Conservation (phyloP, 2,797 vertebrate genomes). For the Thamnophis elegans region DNA sequence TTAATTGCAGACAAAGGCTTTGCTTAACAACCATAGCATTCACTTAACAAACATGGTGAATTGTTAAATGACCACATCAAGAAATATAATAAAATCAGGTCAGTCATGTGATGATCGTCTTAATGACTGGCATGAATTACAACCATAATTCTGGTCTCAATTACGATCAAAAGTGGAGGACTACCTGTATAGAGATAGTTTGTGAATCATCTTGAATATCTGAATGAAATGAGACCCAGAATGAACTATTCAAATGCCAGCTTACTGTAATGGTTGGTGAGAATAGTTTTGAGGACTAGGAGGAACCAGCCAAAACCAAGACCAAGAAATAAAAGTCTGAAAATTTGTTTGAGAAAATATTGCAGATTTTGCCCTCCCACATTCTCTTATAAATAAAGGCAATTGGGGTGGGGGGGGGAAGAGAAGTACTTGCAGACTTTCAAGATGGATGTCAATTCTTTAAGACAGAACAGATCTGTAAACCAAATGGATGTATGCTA, state of each 20-base stretch:
- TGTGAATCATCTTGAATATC: background rate
- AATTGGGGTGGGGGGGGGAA: background rate
- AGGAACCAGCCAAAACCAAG: background rate
- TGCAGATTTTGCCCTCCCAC: background rate
- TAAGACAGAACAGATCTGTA: background rate
- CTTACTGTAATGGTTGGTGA: background rate
- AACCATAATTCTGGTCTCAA: background rate
- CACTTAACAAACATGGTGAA: background rate
- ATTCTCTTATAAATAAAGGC: background rate
- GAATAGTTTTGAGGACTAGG: background rate
- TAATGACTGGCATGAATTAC: background rate
- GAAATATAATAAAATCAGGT: background rate
- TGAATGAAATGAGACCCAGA: background rate
- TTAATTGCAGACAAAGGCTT: background rate
- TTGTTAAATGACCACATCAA: background rate
- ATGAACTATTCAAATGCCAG: background rate
- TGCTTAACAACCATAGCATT: background rate
- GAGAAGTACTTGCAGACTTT: background rate
- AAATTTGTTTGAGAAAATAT: background rate
- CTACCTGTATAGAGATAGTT: background rate
- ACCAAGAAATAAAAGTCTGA: background rate
- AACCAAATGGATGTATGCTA: background rate
- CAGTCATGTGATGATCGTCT: background rate
- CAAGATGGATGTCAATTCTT: background rate
- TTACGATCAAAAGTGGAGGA: background rate